phyloP scores from a whole-genome alignment of 2,888 invertebrate genomes.

The Agonopterix subpropinquella region DNA sequence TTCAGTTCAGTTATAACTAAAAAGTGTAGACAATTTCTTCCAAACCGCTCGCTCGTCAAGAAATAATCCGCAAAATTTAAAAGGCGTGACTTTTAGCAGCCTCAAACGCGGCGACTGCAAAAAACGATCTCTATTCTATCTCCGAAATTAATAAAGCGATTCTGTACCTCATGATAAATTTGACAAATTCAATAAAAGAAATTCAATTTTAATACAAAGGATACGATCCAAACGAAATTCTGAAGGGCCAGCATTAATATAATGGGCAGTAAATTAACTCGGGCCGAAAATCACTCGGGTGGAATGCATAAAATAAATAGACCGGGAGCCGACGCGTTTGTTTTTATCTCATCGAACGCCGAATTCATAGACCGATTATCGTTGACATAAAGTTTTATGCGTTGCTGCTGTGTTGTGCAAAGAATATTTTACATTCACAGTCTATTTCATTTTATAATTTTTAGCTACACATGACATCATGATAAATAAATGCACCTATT shows the following conservation, averaged over 20 bases:
- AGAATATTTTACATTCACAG: background rate
- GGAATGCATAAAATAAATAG: constrained; percentile 51
- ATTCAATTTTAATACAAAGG: constrained; percentile 42
- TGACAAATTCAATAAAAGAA: constrained; percentile 46
- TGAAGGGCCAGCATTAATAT: constrained; percentile 34
- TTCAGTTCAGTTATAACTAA: too few species aligned
- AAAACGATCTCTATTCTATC: background rate
- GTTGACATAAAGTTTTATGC: constrained; percentile 24
- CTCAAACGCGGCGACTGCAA: constrained; percentile 2
- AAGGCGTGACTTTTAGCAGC: constrained; percentile 8
- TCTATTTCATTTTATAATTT: too few species aligned
- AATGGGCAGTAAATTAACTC: constrained; percentile 47
- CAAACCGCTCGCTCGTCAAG: background rate
- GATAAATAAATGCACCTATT: too few species aligned
- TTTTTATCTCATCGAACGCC: constrained; percentile 24
- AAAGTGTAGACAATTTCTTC: too few species aligned
- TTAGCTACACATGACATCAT: too few species aligned
- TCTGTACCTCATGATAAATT: constrained; percentile 25
- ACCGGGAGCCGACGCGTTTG: constrained; percentile 17
- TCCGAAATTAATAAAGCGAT: constrained; percentile 32
- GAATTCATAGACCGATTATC: constrained; percentile 19
- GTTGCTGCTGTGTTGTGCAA: constrained; percentile 5
- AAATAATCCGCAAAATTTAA: background rate
- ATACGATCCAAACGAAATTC: constrained; percentile 18
- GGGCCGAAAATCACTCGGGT: constrained; percentile 33